Conservation (phyloP, 1,140 invertebrate species). For the Zaprionus nigranus region DNA sequence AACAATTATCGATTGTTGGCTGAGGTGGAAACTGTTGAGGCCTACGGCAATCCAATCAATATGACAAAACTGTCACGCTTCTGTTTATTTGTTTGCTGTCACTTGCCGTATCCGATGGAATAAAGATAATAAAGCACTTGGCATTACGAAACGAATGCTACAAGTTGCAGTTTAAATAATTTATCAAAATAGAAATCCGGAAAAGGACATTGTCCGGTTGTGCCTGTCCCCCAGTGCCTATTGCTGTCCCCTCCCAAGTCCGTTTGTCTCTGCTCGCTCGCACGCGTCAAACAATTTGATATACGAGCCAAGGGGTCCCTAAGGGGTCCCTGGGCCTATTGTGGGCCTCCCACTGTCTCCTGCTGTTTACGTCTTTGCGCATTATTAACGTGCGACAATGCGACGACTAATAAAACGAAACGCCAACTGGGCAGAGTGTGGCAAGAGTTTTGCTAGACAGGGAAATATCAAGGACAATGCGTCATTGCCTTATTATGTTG, state of each 20-base stretch:
- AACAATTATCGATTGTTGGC: not conserved
- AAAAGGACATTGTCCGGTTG: slow-evolving; percentile 36
- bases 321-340: not conserved
- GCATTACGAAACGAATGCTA: slow-evolving; percentile 32
- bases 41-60: slow-evolving; percentile 52
- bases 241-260: not conserved
- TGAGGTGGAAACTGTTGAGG: not conserved
- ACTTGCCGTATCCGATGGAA: slow-evolving; percentile 28
- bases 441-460: not conserved
- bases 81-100: slow-evolving; percentile 63
- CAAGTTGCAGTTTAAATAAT: slow-evolving; percentile 79
- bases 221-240: not conserved
- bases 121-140: slow-evolving; percentile 13
- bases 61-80: slow-evolving; percentile 40
- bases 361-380: slow-evolving; percentile 19
- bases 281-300: slow-evolving; percentile 37
- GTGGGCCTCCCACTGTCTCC: not conserved
- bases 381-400: slow-evolving; percentile 37
- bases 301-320: slow-evolving; percentile 41
- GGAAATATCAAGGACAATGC: slow-evolving; percentile 39
- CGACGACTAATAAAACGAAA: slow-evolving; percentile 48
- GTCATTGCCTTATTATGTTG: slow-evolving; percentile 71
- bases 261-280: not conserved
- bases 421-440: slow-evolving; percentile 26
- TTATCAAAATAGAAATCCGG: slow-evolving; percentile 75